Evolutionary conservation across 2,113 vertebrate genomes (phyloP).

Genomic region (Datnioides undecimradiatus): DNA sequence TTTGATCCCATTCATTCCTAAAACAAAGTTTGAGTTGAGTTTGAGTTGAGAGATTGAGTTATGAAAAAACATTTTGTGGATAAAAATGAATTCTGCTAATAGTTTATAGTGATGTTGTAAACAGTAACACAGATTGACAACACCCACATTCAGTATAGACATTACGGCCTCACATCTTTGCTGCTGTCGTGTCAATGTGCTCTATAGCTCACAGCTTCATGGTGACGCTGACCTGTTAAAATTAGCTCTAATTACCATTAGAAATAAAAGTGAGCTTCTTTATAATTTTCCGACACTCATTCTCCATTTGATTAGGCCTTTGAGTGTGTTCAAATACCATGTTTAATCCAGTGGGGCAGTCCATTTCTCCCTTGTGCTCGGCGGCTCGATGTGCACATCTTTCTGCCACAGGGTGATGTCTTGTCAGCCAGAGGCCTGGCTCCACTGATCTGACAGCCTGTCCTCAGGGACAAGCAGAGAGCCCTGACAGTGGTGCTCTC

Average conservation of each 20-base stretch:
- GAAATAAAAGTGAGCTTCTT: background rate
- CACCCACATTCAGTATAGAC: background rate
- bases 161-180: background rate
- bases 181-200: background rate
- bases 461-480: slow-evolving; percentile 55
- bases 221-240: background rate
- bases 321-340: slow-evolving; percentile 16
- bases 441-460: slow-evolving; percentile 67
- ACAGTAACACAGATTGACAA: background rate
- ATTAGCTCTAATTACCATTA: background rate
- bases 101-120: background rate
- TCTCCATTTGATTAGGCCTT: slow-evolving; percentile 9
- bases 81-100: no score
- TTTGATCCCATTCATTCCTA: no score
- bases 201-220: background rate
- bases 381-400: slow-evolving; percentile 9
- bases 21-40: no score
- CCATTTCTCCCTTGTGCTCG: slow-evolving; percentile 13
- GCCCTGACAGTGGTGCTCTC: slow-evolving; percentile 36
- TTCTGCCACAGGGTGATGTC: slow-evolving; percentile 54
- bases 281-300: background rate
- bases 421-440: slow-evolving; percentile 54
- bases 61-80: no score
- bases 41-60: no score
- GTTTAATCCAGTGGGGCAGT: slow-evolving; percentile 34